Conservation (phyloP, 1,140 invertebrate genomes). For the Catajapyx aquilonaris region DNA sequence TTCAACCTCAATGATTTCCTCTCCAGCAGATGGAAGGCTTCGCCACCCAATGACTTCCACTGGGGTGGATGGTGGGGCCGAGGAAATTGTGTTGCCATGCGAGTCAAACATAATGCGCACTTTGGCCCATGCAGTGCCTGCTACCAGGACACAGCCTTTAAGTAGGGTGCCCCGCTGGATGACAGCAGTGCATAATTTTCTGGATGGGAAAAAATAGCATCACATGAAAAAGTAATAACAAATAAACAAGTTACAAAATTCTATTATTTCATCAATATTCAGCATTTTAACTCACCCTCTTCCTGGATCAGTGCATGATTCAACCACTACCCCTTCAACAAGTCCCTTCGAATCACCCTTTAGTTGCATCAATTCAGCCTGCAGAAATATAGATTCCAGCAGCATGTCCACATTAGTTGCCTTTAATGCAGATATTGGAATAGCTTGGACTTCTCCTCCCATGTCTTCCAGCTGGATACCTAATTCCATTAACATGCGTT, state of each 20-base stretch:
- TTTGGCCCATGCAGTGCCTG: constrained; percentile 62
- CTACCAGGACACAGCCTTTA: constrained; percentile 58
- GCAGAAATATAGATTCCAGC: constrained; percentile 61
- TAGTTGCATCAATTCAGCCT: constrained; percentile 77
- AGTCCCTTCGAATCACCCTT: constrained; percentile 55
- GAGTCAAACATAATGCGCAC: constrained; percentile 72
- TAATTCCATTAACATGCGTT: constrained; percentile 42
- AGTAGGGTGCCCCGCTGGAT: constrained; percentile 76
- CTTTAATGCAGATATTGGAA: constrained; percentile 79
- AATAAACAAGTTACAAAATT: constrained; percentile 2
- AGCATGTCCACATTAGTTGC: constrained; percentile 55
- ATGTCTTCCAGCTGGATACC: constrained; percentile 67
- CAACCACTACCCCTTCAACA: constrained; percentile 78
- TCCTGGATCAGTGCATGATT: constrained; percentile 50
- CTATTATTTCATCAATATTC: constrained; percentile 8
- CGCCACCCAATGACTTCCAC: constrained; percentile 79
- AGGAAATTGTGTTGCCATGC: constrained; percentile 36
- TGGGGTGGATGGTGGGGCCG: constrained; percentile 57
- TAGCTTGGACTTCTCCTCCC: constrained; percentile 80
- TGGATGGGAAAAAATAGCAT: constrained; percentile 17
- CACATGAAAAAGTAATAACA: not conserved
- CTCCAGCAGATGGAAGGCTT: constrained; percentile 66
- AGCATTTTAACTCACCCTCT: constrained; percentile 31
- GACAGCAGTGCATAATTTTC: constrained; percentile 70
- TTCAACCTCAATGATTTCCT: constrained; percentile 61